Evolutionary conservation across 2,888 invertebrate genomes (phyloP), one percentile per base, ranked within the genome.

Genomic region (Anorthoa munda): DNA sequence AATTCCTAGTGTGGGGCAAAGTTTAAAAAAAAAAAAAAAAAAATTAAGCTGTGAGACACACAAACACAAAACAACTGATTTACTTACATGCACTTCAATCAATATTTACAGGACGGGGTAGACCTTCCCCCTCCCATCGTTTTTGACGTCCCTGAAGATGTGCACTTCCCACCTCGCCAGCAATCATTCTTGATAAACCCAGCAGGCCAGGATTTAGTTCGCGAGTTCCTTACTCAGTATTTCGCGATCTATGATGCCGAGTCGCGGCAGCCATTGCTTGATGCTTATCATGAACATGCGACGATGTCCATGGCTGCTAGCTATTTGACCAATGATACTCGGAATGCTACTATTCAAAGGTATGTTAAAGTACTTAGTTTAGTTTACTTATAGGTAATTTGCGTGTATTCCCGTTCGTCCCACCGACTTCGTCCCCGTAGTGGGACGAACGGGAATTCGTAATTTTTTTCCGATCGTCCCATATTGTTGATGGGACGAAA

Each of bases 231-330:
- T 59, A 98, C 98, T 75, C 98, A 99, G 91, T 99, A 98, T 93
- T 98, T 98, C 88, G 96, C 97, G 0, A 97, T 99, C 70, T 99
- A 97, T 91, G 99, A 99, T 93, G 97, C 98, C 17, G 97, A 97
- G 2, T 97, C 97, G 82, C 96, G 99, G 0, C 98, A 98, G 85
- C 97, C 97, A 0, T 91, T 99, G 75, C 90, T 98, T 7, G 98
- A 98, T 85, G 99, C 99, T 0, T 99, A 99, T 90, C 98, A 99
- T 89, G 99, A 99, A 87, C 96, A 98, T 76, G 98, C 99, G 0
- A 96, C 97, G 79, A 97, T 99, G 92, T 98, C 99, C 0, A 94
- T 97, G 93, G 97, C 97, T 0, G 96, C 97, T 65, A 97, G 97
- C 23, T 97, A 97, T 73, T 83, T 94, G 66, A 91, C 84, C 45